These are phyloP conservation scores for Timema podura DNA, from an alignment of 2,888 invertebrate genomes.

Conservation along the genomic window DNA sequence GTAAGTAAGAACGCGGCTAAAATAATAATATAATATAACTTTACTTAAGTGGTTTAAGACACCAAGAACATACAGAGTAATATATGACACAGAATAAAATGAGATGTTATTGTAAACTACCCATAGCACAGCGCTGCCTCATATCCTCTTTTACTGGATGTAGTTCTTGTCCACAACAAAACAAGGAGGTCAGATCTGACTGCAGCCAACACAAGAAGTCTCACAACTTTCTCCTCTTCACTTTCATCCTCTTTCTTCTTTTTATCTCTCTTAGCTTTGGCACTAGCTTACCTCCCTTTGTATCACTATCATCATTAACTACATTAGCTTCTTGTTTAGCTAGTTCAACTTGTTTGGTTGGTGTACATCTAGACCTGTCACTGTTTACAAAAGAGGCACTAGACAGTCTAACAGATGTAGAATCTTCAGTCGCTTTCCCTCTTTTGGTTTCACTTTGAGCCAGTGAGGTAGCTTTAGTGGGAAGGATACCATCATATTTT, in stretches of 20 bases:
- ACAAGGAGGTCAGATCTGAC: conserved; percentile 57
- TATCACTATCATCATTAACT: conserved; percentile 7
- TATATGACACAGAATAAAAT: background rate
- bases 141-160: conserved; percentile 41
- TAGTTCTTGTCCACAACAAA: conserved; percentile 58
- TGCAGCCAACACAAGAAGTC: conserved; percentile 50
- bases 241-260: conserved; percentile 29
- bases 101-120: conserved; percentile 28
- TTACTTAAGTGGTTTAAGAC: background rate
- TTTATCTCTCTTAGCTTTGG: conserved; percentile 23
- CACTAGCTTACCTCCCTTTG: conserved; percentile 10
- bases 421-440: no score
- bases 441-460: no score
- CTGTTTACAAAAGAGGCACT: no score
- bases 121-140: conserved; percentile 59
- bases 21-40: no score
- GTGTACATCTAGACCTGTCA: no score
- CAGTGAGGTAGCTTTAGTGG: no score
- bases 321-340: background rate
- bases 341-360: background rate
- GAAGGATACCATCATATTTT: no score
- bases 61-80: background rate
- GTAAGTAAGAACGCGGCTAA: no score
- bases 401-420: no score
- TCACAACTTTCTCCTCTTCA: conserved; percentile 47